phyloP scores from a whole-genome alignment of 2,797 vertebrate genomes.

The Prionace glauca region DNA sequence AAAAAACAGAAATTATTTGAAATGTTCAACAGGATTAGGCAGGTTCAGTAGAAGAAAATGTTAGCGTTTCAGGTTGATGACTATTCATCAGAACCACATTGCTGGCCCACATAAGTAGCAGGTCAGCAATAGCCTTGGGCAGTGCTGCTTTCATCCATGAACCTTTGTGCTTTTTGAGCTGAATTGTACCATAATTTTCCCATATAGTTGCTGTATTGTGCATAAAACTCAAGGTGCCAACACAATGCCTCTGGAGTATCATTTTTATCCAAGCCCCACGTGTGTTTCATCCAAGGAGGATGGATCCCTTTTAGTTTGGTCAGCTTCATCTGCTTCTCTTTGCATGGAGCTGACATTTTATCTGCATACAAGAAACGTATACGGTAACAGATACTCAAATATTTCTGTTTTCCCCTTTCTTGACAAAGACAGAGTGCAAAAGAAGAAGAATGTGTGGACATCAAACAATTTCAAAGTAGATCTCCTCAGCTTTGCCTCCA shows the following conservation, averaged over 20 bases:
- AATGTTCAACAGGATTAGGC: not conserved
- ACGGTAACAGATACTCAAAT: not conserved
- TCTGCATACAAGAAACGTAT: not conserved
- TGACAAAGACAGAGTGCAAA: not conserved
- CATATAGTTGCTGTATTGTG: not conserved
- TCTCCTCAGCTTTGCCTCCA: not conserved
- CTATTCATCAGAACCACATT: not conserved
- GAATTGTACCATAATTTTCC: not conserved
- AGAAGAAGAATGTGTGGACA: not conserved
- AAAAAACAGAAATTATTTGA: too few species aligned
- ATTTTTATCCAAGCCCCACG: not conserved
- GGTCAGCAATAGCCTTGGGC: not conserved
- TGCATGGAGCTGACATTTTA: not conserved
- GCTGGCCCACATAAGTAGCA: not conserved
- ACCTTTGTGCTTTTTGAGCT: not conserved
- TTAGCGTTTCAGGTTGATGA: not conserved
- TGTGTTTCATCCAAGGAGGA: not conserved
- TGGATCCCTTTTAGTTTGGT: not conserved
- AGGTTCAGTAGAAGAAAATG: not conserved
- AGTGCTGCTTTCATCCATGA: not conserved
- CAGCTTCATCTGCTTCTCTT: not conserved
- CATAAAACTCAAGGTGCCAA: not conserved
- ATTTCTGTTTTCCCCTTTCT: not conserved
- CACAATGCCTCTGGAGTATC: not conserved
- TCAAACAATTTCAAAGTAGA: not conserved